Percentiles rank a stretch among this genome's conserved stretches.
phyloP scores from a whole-genome alignment of 2,888 invertebrate genomes.

The Girardia tigrina region DNA sequence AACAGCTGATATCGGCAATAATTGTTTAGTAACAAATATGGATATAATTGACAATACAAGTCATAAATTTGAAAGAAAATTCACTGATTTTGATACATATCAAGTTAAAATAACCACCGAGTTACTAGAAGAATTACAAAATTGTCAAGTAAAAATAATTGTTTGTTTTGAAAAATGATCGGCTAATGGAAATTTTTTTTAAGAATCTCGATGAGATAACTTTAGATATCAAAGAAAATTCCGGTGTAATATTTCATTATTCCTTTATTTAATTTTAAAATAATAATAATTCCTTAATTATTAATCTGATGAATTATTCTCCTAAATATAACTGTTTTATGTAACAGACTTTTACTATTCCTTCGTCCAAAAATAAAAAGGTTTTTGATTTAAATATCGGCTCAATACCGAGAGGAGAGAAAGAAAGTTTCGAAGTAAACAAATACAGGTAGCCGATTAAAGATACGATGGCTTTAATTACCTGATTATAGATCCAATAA shows the following conservation, averaged over 20 bases:
- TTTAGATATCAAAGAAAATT: too few species aligned
- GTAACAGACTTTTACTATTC: background rate
- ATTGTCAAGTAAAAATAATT: background rate
- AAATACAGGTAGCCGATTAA: background rate
- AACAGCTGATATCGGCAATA: background rate
- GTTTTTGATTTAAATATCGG: background rate
- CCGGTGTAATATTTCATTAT: too few species aligned
- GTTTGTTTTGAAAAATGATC: too few species aligned
- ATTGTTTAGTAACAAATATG: background rate
- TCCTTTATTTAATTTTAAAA: too few species aligned
- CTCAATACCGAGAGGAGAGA: background rate
- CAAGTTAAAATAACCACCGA: background rate
- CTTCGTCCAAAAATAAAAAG: background rate
- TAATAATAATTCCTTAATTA: too few species aligned
- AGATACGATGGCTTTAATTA: too few species aligned
- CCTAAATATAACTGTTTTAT: too few species aligned
- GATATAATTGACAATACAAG: background rate
- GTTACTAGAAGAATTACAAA: background rate
- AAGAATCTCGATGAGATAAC: too few species aligned
- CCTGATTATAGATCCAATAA: background rate
- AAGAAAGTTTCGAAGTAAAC: background rate
- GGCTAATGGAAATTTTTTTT: too few species aligned
- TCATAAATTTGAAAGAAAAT: background rate
- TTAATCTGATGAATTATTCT: too few species aligned
- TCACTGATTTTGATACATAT: background rate